These are phyloP conservation scores for Tetramorium simillimum DNA, from an alignment of 1,140 invertebrate genomes.

Conservation along the genomic window DNA sequence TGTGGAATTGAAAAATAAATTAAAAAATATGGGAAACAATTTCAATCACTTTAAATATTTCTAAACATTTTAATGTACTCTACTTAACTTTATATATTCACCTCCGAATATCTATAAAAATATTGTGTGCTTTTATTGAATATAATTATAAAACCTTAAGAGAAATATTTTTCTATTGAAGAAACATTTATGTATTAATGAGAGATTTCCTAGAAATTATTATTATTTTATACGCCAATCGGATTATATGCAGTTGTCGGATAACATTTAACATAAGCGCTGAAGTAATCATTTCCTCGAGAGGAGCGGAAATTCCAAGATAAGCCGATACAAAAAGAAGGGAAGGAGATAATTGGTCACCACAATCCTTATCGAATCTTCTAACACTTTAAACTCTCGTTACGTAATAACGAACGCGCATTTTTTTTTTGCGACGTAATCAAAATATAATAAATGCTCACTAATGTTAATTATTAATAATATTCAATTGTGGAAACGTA, in stretches of 20 bases:
- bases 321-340: constrained; percentile 1
- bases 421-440: not conserved
- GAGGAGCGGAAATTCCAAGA: constrained; percentile 34
- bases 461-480: not conserved
- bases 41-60: not conserved
- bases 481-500: not conserved
- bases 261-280: constrained; percentile 18
- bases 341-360: not conserved
- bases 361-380: not conserved
- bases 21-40: not conserved
- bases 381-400: not conserved
- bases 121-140: not conserved
- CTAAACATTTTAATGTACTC: not conserved
- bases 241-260: constrained; percentile 29
- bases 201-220: constrained; percentile 10
- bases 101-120: not conserved
- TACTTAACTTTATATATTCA: not conserved
- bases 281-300: constrained; percentile 20
- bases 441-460: not conserved
- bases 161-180: not conserved
- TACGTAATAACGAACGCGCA: not conserved
- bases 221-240: not conserved
- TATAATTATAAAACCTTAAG: not conserved
- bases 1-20: not conserved
- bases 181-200: not conserved